A percentile compares a stretch with the other conserved stretches of the same genome.
These are phyloP conservation scores for Hipposideros larvatus DNA, from an alignment of 2,797 vertebrate species.

Conservation along the genomic window DNA sequence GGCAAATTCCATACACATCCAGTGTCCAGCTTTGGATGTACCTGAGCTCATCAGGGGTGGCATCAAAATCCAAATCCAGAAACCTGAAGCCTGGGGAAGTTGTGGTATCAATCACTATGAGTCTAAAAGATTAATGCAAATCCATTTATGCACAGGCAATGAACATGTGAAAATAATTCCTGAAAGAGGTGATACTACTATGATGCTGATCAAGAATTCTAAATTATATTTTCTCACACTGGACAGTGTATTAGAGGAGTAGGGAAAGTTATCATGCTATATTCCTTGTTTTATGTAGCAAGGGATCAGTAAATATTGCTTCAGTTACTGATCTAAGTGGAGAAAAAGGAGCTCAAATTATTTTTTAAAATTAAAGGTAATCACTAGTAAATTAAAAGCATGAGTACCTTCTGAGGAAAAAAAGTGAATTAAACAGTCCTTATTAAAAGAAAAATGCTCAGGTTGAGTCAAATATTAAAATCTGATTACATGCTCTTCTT, in stretches of 20 bases:
- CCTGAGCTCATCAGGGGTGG: neutral
- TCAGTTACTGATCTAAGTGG: neutral
- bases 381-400: neutral
- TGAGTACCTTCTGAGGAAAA: neutral
- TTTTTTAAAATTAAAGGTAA: neutral
- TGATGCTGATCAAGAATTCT: neutral
- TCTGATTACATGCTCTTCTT: neutral
- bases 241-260: neutral
- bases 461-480: neutral
- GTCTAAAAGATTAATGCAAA: neutral
- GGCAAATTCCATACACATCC: neutral
- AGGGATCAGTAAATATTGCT: neutral
- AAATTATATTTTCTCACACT: neutral
- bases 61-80: neutral
- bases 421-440: neutral
- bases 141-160: neutral
- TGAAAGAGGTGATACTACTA: neutral
- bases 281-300: neutral
- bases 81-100: neutral
- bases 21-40: neutral
- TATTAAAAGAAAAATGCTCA: neutral
- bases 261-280: neutral
- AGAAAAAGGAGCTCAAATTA: neutral
- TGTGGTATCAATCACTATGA: neutral
- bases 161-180: neutral